These are phyloP conservation scores for Tachina fera DNA, from an alignment of 2,888 invertebrate genomes.

Conservation along the genomic window DNA sequence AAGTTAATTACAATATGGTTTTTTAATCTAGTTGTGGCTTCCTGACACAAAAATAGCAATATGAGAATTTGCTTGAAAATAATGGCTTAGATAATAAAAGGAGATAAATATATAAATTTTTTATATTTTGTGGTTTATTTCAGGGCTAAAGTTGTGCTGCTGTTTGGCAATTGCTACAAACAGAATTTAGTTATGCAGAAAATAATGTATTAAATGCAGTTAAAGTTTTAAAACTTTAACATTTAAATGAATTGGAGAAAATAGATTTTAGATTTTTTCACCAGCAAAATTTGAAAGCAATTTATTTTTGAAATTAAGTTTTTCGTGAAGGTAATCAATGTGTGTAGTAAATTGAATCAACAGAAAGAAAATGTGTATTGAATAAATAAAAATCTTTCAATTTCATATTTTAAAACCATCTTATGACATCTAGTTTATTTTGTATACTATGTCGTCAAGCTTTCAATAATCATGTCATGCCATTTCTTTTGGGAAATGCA, in stretches of 20 bases:
- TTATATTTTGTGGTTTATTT: slow-evolving; percentile 7
- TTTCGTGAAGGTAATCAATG: neutral
- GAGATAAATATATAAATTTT: neutral
- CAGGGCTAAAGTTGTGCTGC: slow-evolving; percentile 10
- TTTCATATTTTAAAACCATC: slow-evolving; percentile 12
- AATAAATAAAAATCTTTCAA: slow-evolving; percentile 8
- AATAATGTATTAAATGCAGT: neutral
- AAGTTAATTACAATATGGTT: slow-evolving; percentile 56
- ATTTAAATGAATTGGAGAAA: too few species aligned
- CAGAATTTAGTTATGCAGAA: neutral
- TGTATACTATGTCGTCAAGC: slow-evolving; percentile 15
- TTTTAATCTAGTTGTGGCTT: slow-evolving; percentile 44
- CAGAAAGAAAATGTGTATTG: slow-evolving; percentile 1
- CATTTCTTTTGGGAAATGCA: slow-evolving; percentile 25
- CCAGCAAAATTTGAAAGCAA: neutral
- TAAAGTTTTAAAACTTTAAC: neutral
- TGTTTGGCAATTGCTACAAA: slow-evolving; percentile 2
- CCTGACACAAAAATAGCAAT: neutral
- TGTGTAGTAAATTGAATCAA: slow-evolving; percentile 1
- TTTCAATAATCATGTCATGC: slow-evolving; percentile 7
- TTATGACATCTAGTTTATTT: slow-evolving; percentile 5
- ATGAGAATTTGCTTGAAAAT: neutral
- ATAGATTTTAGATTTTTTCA: neutral
- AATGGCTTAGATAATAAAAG: slow-evolving; percentile 23
- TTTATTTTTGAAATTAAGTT: neutral